Evolutionary conservation across 2,888 invertebrate genomes (phyloP), one percentile per base, ranked within the genome.

Genomic region (Lasioglossum pauxillum): DNA sequence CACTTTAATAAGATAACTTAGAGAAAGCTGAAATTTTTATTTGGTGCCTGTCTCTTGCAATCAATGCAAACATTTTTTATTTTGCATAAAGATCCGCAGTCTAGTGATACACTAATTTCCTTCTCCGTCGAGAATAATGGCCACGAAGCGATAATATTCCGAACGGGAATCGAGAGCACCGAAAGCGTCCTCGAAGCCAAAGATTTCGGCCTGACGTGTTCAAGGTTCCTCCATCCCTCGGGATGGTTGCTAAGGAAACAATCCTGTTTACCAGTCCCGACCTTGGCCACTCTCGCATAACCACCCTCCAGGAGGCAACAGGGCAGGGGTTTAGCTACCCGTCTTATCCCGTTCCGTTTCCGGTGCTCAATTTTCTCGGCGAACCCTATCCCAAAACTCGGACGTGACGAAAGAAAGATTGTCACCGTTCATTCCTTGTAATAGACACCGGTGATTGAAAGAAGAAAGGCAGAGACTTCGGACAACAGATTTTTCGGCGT

Each of bases 271-370:
- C 91, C 90, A 91, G 91, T 91, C 93, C 93, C 94, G 94, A 94
- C 94, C 94, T 95, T 94, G 94, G 93, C 92, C 91, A 94, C 92
- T 90, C 91, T 92, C 89, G 85, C 89, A 89, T 90, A 88, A 88
- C 90, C 92, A 91, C 89, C 89, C 92, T 84, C 75, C 57, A 23
- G 67, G 74, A 86, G 73, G 82, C 80, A 73, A 77, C 75, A 23
- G 60, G 67, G 57, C 75, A 23, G 60, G 67, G 57, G 69, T 31
- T 49, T 44, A 38, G 64, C 71, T 81, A 57, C 64, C 67, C 84
- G 78, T 75, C 76, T 83, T 83, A 75, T 83, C 79, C 74, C 77
- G 67, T 74, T 86, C 74, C 77, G 67, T 74, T 86, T 77, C 75
- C 69, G 57, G 49, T 31, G 35, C 64, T 49, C 69, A 57, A 35